Base-by-base conservation (phyloP, 2,797 vertebrate genomes). In the Myripristis jacobus region DNA sequence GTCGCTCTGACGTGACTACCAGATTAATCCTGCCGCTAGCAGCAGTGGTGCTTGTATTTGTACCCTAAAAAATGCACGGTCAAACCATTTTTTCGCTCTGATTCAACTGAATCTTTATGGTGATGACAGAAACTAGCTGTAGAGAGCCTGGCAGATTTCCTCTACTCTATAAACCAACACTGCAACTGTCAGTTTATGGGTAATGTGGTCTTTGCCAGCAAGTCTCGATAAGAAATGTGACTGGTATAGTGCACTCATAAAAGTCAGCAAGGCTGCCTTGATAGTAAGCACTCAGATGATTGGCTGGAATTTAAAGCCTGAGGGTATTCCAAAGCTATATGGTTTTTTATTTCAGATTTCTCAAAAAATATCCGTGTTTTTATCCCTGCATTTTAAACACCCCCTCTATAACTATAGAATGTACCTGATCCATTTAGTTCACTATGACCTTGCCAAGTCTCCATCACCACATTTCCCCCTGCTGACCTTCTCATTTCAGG, bases 21-120 rank as follows among this genome's bases (percentile, higher is more conserved):
- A 4, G 24, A 54, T 47, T 47, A 18, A 55, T 38, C 10, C 51
- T 51, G 52, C 54, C 15, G 21, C 50, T 57, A 58, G 54, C 29
- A 34, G 31, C 27, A 55, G 29, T 10, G 16, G 29, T n/a, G 36
- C 22, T 18, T 54, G 34, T 48, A 29, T 31, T 31, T 44, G 51
- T 27, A 46, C 18, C 7, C 6, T 27, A 19, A 36, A 31, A 57
- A 19, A 46, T 21, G 24, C 43, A n/a, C n/a, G 53, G 16, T n/a
- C 21, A 41, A 31, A 15, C 16, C 1, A 13, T 41, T 13, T 41
- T 41, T 13, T 13, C 12, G 4, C 38, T 41, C 16, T 41, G 38
- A 13, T 41, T 41, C 13, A 16, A 16, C 38, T 41, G 38, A 15
- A 41, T 41, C 38, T 13, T 41, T 41, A 15, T 15, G 38, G 38